Evolutionary conservation across 2,888 invertebrate genomes (phyloP).

Genomic region (Andrena bucephala): DNA sequence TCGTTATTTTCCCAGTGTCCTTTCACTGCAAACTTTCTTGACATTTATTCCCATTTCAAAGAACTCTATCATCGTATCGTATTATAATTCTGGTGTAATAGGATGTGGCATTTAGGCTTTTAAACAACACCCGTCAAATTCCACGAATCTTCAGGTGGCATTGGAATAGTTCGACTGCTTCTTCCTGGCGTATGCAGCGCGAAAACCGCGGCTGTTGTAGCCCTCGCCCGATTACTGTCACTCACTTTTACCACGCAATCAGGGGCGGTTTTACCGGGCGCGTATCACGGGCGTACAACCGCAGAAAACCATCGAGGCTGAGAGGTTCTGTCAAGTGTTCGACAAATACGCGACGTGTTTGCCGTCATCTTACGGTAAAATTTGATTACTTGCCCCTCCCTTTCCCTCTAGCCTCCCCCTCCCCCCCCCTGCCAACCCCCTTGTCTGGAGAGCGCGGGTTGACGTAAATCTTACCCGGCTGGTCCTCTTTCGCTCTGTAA

Average conservation of each 20-base stretch:
- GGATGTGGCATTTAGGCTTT: no score
- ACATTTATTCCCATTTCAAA: no score
- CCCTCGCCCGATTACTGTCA: conserved; percentile 54
- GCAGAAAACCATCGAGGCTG: conserved; percentile 64
- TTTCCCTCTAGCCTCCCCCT: background rate
- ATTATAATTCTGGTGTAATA: no score
- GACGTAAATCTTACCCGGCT: conserved; percentile 59
- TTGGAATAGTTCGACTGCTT: background rate
- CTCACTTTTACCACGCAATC: conserved; percentile 56
- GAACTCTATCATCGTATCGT: no score
- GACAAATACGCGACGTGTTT: conserved; percentile 74
- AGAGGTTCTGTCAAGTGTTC: conserved; percentile 72
- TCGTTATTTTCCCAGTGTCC: no score
- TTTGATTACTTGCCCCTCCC: conserved; percentile 75
- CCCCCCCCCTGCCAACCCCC: background rate
- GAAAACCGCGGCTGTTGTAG: conserved; percentile 18
- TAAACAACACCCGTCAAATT: no score
- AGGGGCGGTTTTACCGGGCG: conserved; percentile 51
- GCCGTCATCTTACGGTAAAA: conserved; percentile 77
- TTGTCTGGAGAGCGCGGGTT: conserved; percentile 48
- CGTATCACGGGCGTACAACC: conserved; percentile 67
- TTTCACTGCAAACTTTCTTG: no score
- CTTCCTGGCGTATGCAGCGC: background rate
- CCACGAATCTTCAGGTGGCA: no score
- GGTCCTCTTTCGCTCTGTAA: conserved; percentile 35